Evolutionary conservation across 2,113 vertebrate genomes (phyloP), one percentile per base, ranked within the genome.

Genomic region (Datnioides undecimradiatus): DNA sequence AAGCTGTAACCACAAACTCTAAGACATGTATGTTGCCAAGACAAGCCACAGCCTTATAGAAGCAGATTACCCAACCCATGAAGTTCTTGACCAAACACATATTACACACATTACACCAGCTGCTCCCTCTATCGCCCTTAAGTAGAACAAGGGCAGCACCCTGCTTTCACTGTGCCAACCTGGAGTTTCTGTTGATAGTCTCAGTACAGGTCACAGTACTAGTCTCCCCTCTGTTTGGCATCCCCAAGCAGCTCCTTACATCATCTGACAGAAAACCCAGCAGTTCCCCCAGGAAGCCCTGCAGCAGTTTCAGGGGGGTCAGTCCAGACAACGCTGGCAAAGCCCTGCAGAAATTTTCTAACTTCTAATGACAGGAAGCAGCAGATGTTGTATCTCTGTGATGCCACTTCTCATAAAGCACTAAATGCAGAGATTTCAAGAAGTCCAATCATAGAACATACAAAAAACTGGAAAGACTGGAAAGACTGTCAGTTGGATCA

Each of bases 61-160:
- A 41, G 55, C 68, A 58, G 52, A 84, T 29, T 75, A 67, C 59
- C 55, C 62, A 63, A 55, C 57, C 38, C 6, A 3, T 74, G 27
- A 80, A 57, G 33, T 49, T 75, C 67, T 69, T 40, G 27, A 38
- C 72, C 31, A 55, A 46, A 84, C 29, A 80, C 57, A 72, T 71
- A 59, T 36, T 40, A 49, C 46, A 76, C 71, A 70, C 64, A 59
- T 19, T 82, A 41, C 46, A 69, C 58, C 49, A 33, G 46, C 45
- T 76, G 71, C 73, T 68, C 29, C 46, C 14, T 52, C n/a, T 19
- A 33, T 13, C 49, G 59, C 19, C 64, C 60, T 31, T 52, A 54
- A 69, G 23, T 49, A 49, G 21, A 33, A 36, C 31, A 29, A 72
- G 62, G 16, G 27, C 31, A 71, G 76, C 74, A 46, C 5, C 64